Conservation (phyloP, 2,113 vertebrate genomes). For the Amblyornis subalaris region DNA sequence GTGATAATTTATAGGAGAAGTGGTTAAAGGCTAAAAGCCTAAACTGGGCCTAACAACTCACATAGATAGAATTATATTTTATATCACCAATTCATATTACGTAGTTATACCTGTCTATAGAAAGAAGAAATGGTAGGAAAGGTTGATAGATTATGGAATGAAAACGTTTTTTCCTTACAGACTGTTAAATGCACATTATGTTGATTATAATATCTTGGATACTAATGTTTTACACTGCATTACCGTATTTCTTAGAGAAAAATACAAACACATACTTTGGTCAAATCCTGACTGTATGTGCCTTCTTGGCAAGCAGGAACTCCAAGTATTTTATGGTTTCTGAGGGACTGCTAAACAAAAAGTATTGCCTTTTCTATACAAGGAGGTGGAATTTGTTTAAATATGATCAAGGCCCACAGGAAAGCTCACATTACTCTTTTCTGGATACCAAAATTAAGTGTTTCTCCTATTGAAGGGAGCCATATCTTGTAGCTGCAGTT, state of each 20-base stretch:
- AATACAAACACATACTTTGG: background rate
- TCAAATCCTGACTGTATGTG: accelerated
- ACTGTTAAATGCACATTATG: background rate
- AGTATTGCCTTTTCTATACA: background rate
- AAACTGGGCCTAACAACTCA: background rate
- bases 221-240: background rate
- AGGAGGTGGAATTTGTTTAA: background rate
- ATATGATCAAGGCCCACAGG: background rate
- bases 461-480: background rate
- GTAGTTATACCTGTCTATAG: background rate
- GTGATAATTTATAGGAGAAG: background rate
- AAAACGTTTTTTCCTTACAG: background rate
- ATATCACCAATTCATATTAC: background rate
- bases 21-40: background rate
- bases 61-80: background rate
- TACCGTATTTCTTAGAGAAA: background rate
- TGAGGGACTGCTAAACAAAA: background rate
- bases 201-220: background rate
- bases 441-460: background rate
- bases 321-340: background rate
- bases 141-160: background rate
- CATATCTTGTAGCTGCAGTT: background rate
- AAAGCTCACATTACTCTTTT: accelerated
- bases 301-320: background rate
- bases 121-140: background rate